Percentiles rank a stretch among this genome's conserved stretches.
Evolutionary conservation across 37 sponge, comb jelly and placozoan genomes (phyloP).

Genomic region (Hexactinellida sp.): DNA sequence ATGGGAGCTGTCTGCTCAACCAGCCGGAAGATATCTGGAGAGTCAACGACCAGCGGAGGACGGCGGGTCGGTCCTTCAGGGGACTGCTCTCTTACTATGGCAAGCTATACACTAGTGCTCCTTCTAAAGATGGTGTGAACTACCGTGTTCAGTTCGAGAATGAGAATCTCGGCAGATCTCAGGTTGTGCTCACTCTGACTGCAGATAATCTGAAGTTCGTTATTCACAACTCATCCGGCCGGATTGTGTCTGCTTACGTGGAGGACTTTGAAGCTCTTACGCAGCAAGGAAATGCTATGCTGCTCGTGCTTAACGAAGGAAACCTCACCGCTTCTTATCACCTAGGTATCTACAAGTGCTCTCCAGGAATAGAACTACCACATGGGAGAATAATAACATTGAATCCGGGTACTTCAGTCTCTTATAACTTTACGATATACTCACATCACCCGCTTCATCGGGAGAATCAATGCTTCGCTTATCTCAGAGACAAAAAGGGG

Average conservation of each 20-base stretch:
- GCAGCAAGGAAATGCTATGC: neutral
- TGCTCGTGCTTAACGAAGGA: neutral
- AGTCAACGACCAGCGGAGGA: neutral
- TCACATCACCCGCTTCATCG: neutral
- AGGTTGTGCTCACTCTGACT: neutral
- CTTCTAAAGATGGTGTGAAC: neutral
- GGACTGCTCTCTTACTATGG: slow-evolving; percentile 13
- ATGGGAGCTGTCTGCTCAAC: slow-evolving; percentile 11
- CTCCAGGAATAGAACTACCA: neutral
- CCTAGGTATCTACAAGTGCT: slow-evolving; percentile 4
- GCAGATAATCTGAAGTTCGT: neutral
- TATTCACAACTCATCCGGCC: neutral
- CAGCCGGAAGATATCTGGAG: slow-evolving; percentile 6
- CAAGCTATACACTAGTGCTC: neutral
- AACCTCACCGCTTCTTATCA: slow-evolving; percentile 5
- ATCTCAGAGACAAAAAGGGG: neutral
- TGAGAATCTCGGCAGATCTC: neutral
- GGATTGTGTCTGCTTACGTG: neutral
- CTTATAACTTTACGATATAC: neutral
- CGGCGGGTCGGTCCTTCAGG: neutral
- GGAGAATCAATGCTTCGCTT: slow-evolving; percentile 3
- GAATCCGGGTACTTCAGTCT: neutral
- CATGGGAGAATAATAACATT: neutral
- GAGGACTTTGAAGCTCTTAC: slow-evolving; percentile 8
- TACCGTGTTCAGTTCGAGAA: neutral